Base-by-base conservation (phyloP, 2,797 vertebrate species). In the Arremon brunneinucha region DNA sequence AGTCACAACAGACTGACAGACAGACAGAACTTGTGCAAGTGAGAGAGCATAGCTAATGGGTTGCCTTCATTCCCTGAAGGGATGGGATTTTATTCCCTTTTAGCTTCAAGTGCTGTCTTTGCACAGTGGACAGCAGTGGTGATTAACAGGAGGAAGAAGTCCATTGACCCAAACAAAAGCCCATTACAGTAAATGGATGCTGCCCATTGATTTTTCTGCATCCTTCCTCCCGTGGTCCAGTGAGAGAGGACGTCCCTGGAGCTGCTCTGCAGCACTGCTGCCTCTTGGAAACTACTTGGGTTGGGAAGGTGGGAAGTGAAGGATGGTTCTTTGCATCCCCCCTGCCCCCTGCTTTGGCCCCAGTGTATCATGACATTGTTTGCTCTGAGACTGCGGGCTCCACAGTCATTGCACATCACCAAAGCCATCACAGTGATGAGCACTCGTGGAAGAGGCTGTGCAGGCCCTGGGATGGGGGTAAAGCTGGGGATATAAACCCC, bases 171-270 rank as follows among this genome's bases (percentile, higher is more conserved):
- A 93, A 77, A 75, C 43, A 46, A 53, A 94, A 96, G 89, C 62
- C 83, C 86, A 80, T 95, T 93, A 87, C 81, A 77, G 94, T 74
- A 95, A 95, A 77, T 68, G 81, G 88, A 84, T 8, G 4, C 67
- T 94, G 57, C 49, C 56, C 34, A 55, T 94, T 68, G 75, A 87
- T 89, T 85, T 90, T 9, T 2, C 43, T 49, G 27, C 13, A 6
- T 68, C 77, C 89, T 94, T 90, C 71, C 64, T 94, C 62, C 62
- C 0, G 0, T 35, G 32, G 69, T 32, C 57, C 7, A 6, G 15
- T 22, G 46, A 89, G 74, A 78, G 16, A 34, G 0, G 0, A 37
- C 0, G 1, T 52, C 83, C 63, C 85, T 39, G 7, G 8, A 3
- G n/a, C 56, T 70, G 69, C 6, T 79, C 60, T 63, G 88, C 26